Percentiles rank a stretch among this genome's conserved stretches.
Evolutionary conservation across 2,113 vertebrate genomes (phyloP).

Genomic region (Ascaphus truei): DNA sequence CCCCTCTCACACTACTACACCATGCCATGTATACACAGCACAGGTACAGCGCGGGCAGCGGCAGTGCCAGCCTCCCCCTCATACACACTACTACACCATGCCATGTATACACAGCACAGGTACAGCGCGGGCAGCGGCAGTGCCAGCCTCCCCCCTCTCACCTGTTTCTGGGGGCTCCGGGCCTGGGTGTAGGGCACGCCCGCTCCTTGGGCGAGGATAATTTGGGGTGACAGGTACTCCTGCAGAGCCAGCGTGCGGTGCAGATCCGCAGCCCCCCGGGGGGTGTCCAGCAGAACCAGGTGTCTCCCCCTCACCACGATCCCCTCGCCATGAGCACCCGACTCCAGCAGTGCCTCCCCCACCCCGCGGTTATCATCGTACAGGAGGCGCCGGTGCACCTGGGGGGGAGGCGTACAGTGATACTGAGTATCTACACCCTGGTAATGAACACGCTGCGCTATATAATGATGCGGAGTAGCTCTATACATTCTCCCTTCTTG

Average conservation of each 20-base stretch:
- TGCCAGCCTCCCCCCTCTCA: conserved; percentile 25
- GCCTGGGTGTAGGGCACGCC: conserved; percentile 41
- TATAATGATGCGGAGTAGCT: too few species aligned
- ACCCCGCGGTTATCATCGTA: conserved; percentile 74
- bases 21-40: too few species aligned
- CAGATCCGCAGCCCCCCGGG: conserved; percentile 43
- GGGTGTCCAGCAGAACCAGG: conserved; percentile 64
- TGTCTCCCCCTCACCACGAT: conserved; percentile 73
- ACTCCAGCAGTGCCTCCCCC: conserved; percentile 68
- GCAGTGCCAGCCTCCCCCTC: too few species aligned
- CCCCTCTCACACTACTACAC: too few species aligned
- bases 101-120: too few species aligned
- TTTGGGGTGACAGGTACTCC: conserved; percentile 63
- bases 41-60: too few species aligned
- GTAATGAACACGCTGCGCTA: too few species aligned
- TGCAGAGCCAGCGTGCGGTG: conserved; percentile 72
- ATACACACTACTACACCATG: too few species aligned
- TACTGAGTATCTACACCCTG: too few species aligned
- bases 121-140: too few species aligned
- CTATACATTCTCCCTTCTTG: not conserved
- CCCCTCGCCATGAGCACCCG: conserved; percentile 37
- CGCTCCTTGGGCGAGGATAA: conserved; percentile 57
- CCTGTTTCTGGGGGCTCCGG: conserved; percentile 30
- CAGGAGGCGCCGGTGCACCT: conserved; percentile 83
- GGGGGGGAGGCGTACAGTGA: too few species aligned